Evolutionary conservation across 2,113 vertebrate species (phyloP).

Genomic region (Zapornia atra): DNA sequence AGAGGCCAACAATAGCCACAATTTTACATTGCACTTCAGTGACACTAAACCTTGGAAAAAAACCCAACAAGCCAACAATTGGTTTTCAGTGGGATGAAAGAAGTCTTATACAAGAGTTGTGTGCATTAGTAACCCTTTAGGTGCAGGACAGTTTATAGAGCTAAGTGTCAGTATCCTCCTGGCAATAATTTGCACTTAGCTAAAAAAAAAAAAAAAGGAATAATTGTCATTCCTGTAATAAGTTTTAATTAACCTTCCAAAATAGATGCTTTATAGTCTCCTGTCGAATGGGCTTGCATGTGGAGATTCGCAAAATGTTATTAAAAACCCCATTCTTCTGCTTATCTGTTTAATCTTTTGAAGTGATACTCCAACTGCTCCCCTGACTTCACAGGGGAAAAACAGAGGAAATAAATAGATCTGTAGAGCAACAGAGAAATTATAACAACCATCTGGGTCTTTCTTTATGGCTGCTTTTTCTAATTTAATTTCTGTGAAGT

Average conservation of each 20-base stretch:
- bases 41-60: conserved; percentile 1
- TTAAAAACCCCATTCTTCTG: accelerated
- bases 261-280: not conserved
- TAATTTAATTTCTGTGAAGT: not conserved
- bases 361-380: not conserved
- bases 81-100: not conserved
- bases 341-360: not conserved
- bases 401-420: not conserved
- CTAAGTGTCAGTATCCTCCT: not conserved
- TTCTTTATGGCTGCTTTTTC: not conserved
- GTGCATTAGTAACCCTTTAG: not conserved
- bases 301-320: not conserved
- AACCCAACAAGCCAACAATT: not conserved
- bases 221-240: not conserved
- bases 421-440: not conserved
- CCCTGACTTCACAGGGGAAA: not conserved
- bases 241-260: not conserved
- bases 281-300: not conserved
- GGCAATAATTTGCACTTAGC: not conserved
- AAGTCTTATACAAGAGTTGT: not conserved
- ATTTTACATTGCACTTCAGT: not conserved
- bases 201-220: not conserved
- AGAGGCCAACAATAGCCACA: conserved; percentile 3
- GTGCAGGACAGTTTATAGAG: not conserved
- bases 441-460: not conserved